phyloP scores from a whole-genome alignment of 2,797 vertebrate species.

The Furcifer pardalis region DNA sequence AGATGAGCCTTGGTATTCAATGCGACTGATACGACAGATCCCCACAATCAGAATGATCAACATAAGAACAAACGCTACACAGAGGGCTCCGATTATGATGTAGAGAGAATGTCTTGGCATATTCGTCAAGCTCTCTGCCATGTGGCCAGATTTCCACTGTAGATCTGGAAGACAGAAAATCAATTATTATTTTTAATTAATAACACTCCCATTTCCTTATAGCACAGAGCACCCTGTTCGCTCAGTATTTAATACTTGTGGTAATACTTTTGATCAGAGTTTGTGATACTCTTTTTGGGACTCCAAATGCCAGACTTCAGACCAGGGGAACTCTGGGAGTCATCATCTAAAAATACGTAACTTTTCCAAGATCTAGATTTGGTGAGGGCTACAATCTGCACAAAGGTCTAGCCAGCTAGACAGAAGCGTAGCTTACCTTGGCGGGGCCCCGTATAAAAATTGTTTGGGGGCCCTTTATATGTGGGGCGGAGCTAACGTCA shows the following conservation, averaged over 20 bases:
- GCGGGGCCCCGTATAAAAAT: no score
- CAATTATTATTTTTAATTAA: not conserved
- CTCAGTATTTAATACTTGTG: not conserved
- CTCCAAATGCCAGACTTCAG: not conserved
- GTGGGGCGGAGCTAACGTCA: no score
- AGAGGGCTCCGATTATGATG: constrained; percentile 97
- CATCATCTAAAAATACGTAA: not conserved
- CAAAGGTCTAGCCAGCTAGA: not conserved
- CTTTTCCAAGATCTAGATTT: not conserved
- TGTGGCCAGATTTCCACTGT: constrained; percentile 93
- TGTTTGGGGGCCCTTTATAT: no score
- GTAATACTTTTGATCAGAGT: not conserved
- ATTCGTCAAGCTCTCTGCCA: constrained; percentile 92
- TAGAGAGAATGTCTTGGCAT: constrained; percentile 98
- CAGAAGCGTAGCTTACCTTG: no score
- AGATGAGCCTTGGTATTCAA: constrained; percentile 97
- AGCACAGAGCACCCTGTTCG: not conserved
- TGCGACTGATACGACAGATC: constrained; percentile 98
- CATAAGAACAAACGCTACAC: constrained; percentile 97
- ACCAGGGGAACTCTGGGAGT: not conserved
- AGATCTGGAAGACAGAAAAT: constrained; percentile 78
- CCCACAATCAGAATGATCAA: constrained; percentile 98
- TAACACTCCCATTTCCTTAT: rapidly evolving
- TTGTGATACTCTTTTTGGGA: not conserved
- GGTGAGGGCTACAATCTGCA: not conserved